These are phyloP conservation scores for Okamejei kenojei DNA, from an alignment of 2,797 vertebrate genomes.

Conservation along the genomic window DNA sequence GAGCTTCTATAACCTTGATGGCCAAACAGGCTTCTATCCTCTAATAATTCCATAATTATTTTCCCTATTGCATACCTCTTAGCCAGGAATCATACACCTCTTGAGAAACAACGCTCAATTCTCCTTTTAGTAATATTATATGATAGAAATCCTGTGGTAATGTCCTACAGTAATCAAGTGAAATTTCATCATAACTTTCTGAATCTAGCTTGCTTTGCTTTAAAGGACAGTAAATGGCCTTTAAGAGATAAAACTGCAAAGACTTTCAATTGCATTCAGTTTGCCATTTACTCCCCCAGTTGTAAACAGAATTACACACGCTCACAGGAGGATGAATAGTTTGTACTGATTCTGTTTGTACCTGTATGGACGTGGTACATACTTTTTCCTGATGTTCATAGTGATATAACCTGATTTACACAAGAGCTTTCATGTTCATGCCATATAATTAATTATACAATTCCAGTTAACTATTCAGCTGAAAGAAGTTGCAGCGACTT, in stretches of 20 bases:
- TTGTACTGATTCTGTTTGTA: not conserved
- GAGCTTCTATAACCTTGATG: too few relatives aligned
- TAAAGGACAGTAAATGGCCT: not conserved
- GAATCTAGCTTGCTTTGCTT: not conserved
- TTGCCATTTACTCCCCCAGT: not conserved
- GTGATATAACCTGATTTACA: conserved; percentile 14
- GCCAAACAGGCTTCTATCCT: too few relatives aligned
- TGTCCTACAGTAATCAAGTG: not conserved
- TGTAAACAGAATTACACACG: not conserved
- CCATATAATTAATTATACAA: conserved; percentile 13
- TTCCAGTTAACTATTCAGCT: not conserved
- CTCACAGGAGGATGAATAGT: not conserved
- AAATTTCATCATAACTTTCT: not conserved
- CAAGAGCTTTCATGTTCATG: conserved; percentile 15
- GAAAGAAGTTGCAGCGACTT: conserved; percentile 30
- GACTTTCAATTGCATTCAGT: not conserved
- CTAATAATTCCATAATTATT: too few relatives aligned
- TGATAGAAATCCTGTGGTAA: not conserved
- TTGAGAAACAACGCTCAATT: not conserved
- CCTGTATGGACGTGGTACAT: not conserved
- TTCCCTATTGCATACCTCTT: not conserved
- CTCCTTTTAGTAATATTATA: not conserved
- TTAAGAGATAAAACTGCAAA: conserved; percentile 9
- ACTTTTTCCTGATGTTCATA: conserved; percentile 18
- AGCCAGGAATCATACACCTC: not conserved